A percentile compares a stretch with the other conserved stretches of the same genome.
These are phyloP conservation scores for Chrysogorgia sp. DNA, from an alignment of 92 coral and sea anemone genomes.

Conservation along the genomic window DNA sequence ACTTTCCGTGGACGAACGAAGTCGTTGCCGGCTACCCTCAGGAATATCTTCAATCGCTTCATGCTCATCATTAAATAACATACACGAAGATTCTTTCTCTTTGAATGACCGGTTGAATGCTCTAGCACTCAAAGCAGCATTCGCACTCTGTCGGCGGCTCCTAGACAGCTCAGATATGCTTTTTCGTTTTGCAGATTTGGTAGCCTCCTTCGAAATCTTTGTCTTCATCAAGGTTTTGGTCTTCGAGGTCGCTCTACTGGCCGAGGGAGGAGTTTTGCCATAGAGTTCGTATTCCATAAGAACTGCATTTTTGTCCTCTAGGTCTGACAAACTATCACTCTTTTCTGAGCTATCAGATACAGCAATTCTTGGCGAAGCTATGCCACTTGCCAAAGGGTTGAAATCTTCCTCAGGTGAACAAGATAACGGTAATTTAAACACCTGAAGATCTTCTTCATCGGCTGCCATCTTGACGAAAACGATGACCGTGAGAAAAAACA, in stretches of 20 bases:
- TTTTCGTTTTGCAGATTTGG: not conserved
- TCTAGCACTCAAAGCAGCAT: conserved; percentile 6
- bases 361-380: not conserved
- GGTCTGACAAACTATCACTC: conserved; percentile 31
- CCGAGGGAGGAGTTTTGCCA: conserved; percentile 32
- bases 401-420: conserved; percentile 23
- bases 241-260: not conserved
- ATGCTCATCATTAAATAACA: not conserved
- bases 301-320: conserved; percentile 4
- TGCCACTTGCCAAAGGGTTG: not conserved
- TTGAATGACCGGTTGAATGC: conserved; percentile 14
- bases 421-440: not conserved
- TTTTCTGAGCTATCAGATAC: conserved; percentile 19
- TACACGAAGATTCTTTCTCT: conserved; percentile 8
- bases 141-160: conserved; percentile 30
- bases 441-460: not conserved
- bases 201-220: not conserved
- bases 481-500: no score
- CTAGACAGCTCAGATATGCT: not conserved
- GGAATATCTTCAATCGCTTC: not conserved
- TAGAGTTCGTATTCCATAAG: conserved; percentile 30
- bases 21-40: conserved; percentile 18
- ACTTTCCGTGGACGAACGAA: conserved; percentile 35
- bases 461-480: conserved; percentile 35
- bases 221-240: no score